Conservation (phyloP, 2,797 vertebrate species). For the Lacerta bilineata region DNA sequence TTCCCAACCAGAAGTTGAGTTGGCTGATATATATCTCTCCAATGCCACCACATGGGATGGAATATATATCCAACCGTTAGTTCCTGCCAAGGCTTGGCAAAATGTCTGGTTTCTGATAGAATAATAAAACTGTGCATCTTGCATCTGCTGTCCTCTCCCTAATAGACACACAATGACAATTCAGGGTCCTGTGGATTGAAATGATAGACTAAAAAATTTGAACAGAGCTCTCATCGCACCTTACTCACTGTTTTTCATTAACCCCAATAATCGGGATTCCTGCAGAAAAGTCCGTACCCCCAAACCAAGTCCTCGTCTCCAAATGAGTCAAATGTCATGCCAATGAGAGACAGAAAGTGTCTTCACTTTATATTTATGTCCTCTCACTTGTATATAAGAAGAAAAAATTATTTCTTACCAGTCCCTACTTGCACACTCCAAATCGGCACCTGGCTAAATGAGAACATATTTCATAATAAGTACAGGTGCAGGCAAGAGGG, state of each 20-base stretch:
- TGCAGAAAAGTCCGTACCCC: neutral
- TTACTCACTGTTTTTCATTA: neutral
- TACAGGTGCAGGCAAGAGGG: constrained; percentile 56
- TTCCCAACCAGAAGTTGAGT: no score
- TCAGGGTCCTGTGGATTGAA: neutral
- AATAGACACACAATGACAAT: neutral
- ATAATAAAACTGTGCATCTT: neutral
- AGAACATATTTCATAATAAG: constrained; percentile 62
- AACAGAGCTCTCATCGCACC: neutral
- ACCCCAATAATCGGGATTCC: neutral
- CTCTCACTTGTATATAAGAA: neutral
- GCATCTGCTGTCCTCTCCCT: neutral
- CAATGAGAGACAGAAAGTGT: no score
- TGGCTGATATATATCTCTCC: no score
- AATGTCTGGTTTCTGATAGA: neutral
- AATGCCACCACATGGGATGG: no score
- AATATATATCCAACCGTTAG: no score
- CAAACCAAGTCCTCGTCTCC: neutral
- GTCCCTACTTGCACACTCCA: neutral
- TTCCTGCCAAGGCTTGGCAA: neutral
- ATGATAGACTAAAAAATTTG: neutral
- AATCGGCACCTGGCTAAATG: constrained; percentile 59
- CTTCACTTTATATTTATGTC: neutral
- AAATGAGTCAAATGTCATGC: neutral
- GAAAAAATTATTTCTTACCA: neutral